Base-by-base conservation (phyloP, 2,113 vertebrate species). In the Melanocharis versteri region DNA sequence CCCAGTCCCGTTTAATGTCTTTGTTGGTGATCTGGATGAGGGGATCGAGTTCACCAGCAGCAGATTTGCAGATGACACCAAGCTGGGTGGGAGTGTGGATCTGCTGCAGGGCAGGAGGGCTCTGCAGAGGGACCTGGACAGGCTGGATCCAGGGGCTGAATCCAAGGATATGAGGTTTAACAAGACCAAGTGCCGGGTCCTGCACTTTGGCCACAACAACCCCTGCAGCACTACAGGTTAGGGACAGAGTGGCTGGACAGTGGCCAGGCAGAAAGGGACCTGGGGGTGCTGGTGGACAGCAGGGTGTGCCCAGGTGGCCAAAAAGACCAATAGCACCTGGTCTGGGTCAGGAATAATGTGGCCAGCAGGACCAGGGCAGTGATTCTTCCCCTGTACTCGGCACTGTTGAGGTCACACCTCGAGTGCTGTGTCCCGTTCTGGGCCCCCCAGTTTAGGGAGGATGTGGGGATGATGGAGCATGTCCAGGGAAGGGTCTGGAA, bases 301-400 rank as follows among this genome's bases (percentile, higher is more conserved):
- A 54, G 44, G 56, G 57, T 7, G 80, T 53, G 47, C 39, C 45
- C 56, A 10, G 31, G 47, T 23, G 54, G 31, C 10, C 80, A 37
- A 4, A 39, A 21, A 23, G 40, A 21, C 13, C 39, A 27, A 0
- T 21, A 47, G 15, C 69, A 3, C 11, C 58, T 65, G 82, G 69
- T 28, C 27, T 73, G 82, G 2, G 2, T 56, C 15, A 35, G 60
- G 50, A 85, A 42, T n/a, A 16, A 6, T 30, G 58, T 84, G 69
- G 30, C 23, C 82, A 75, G 42, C 70, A 66, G 51, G 13, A 66
- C 1, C 70, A 57, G 30, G 42, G 24, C 0, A 16, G 35, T 1
- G 8, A 24, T 75, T 57, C 35, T 48, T 66, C 15, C 19, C 4
- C 50, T 56, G 7, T 33, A 0, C 57, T 54, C 0, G 0, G 40